Evolutionary conservation across 2,797 vertebrate species (phyloP).

Genomic region (Ataeniobius toweri): DNA sequence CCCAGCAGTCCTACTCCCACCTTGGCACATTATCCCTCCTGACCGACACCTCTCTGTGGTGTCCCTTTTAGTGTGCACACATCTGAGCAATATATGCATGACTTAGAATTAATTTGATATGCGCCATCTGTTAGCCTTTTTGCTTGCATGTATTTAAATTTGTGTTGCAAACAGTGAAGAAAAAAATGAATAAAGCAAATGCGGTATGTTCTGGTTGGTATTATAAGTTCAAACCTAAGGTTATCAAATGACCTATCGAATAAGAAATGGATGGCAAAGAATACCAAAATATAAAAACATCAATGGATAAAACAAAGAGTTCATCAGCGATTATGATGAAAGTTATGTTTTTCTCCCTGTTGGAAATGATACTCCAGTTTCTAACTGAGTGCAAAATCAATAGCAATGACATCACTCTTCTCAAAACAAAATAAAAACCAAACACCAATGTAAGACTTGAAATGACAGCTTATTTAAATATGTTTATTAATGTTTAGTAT

Average conservation of each 20-base stretch:
- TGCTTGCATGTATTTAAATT: background rate
- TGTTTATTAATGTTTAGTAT: no score
- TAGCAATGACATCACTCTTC: no score
- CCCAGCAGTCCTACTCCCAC: slow-evolving; percentile 45
- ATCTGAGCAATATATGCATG: slow-evolving; percentile 20
- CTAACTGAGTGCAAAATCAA: no score
- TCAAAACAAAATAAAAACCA: no score
- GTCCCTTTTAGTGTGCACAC: slow-evolving; percentile 12
- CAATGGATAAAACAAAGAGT: background rate
- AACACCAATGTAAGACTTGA: no score
- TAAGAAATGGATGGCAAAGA: background rate
- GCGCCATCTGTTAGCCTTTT: slow-evolving; percentile 40
- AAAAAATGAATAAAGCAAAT: slow-evolving; percentile 2
- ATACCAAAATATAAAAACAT: background rate
- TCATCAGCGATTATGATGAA: background rate
- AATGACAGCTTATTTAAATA: no score
- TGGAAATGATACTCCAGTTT: no score
- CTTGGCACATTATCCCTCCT: slow-evolving; percentile 41
- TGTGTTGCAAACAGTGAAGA: background rate
- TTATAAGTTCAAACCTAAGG: slow-evolving; percentile 1
- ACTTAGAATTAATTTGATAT: slow-evolving; percentile 24
- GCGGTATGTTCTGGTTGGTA: slow-evolving; percentile 8
- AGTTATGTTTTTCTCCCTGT: no score
- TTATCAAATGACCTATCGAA: background rate
- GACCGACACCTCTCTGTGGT: slow-evolving; percentile 22